Conservation (phyloP, 2,113 vertebrate species). For the Percina caprodes region DNA sequence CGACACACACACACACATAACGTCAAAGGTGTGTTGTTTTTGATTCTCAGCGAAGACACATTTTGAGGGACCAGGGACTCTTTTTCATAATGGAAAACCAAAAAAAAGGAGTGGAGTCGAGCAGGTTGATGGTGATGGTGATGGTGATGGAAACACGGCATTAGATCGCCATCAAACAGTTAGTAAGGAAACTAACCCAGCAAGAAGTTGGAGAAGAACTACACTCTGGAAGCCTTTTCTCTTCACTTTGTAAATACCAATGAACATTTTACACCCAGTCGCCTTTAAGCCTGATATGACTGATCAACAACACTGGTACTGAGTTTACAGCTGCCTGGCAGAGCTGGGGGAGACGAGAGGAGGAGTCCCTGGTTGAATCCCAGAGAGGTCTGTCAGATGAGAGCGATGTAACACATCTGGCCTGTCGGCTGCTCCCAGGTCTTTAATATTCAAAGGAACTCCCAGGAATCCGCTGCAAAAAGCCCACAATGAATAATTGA, state of each 20-base stretch:
- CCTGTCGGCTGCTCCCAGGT: slow-evolving; percentile 61
- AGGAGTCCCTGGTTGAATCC: slow-evolving; percentile 47
- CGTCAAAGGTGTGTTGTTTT: too few species aligned
- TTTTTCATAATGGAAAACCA: too few species aligned
- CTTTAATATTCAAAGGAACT: slow-evolving; percentile 83
- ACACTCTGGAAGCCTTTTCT: not conserved
- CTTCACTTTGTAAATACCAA: not conserved
- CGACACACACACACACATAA: too few species aligned
- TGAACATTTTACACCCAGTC: not conserved
- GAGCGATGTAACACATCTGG: slow-evolving; percentile 80
- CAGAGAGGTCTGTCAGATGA: slow-evolving; percentile 68
- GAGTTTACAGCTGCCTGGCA: slow-evolving; percentile 22
- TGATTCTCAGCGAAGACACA: too few species aligned
- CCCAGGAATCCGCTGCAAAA: slow-evolving; percentile 77
- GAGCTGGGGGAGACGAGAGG: slow-evolving; percentile 15
- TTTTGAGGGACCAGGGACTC: too few species aligned
- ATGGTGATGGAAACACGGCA: too few species aligned
- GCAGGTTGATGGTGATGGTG: too few species aligned
- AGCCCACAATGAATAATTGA: slow-evolving; percentile 83
- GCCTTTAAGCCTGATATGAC: slow-evolving; percentile 2
- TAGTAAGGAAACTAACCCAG: not conserved
- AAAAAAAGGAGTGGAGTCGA: too few species aligned
- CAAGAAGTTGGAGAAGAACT: not conserved
- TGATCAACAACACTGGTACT: slow-evolving; percentile 12
- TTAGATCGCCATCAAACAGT: too few species aligned